Percentiles rank a stretch among this genome's conserved stretches.
Evolutionary conservation across 2,888 invertebrate species (phyloP).

Genomic region (Villa cingulata): DNA sequence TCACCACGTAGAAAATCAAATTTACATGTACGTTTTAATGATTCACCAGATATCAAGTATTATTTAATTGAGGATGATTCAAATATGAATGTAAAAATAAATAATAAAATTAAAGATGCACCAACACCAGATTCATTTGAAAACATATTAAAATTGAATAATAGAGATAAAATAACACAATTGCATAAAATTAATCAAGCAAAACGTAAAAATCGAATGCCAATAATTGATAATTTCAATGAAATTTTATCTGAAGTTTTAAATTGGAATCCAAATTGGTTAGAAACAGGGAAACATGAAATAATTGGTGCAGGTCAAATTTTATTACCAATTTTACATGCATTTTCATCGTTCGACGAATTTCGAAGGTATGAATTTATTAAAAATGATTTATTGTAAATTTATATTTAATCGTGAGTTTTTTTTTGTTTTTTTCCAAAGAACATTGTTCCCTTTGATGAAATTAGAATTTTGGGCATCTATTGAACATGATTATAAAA

Average conservation of each 20-base stretch:
- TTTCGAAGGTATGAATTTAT: constrained; percentile 40
- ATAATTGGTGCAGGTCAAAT: constrained; percentile 37
- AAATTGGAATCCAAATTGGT: constrained; percentile 53
- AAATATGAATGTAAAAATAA: constrained; percentile 6
- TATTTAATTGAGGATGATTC: constrained; percentile 16
- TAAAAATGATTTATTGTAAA: too few species aligned
- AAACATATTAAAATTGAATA: background rate
- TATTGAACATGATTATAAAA: constrained; percentile 7
- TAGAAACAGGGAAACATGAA: constrained; percentile 41
- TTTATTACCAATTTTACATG: constrained; percentile 40
- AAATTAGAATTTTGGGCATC: constrained; percentile 26
- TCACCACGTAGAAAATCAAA: constrained; percentile 12
- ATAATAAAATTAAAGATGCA: background rate
- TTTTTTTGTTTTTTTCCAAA: constrained; percentile 13
- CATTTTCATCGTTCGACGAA: constrained; percentile 43
- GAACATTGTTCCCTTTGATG: constrained; percentile 27
- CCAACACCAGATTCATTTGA: background rate
- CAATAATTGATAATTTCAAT: constrained; percentile 25
- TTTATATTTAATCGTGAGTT: too few species aligned
- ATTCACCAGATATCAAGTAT: constrained; percentile 17
- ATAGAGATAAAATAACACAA: too few species aligned
- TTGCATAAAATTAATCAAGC: too few species aligned
- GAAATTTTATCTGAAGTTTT: constrained; percentile 44
- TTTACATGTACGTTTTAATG: constrained; percentile 23
- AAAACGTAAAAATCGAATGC: too few species aligned